Conservation (phyloP, 2,113 vertebrate species). For the Pluvianellus socialis region DNA sequence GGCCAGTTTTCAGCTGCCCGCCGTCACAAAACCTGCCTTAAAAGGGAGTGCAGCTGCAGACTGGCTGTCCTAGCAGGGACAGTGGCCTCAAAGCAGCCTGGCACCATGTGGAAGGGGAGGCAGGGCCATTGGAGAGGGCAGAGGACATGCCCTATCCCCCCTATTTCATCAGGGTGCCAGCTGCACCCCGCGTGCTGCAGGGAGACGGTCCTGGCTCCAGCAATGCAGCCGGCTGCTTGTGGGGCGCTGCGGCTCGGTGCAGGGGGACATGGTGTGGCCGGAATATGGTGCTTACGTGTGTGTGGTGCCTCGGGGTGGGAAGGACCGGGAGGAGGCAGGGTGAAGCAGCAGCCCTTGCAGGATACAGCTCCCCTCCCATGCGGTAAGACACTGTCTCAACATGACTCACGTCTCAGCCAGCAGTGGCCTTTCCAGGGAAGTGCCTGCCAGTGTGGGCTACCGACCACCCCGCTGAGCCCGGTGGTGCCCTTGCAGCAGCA, state of each 20-base stretch:
- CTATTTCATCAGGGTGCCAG: background rate
- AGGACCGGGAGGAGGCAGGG: background rate
- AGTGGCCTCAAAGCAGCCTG: background rate
- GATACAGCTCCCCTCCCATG: background rate
- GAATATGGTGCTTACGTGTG: background rate
- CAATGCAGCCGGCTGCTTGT: background rate
- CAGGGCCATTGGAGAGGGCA: background rate
- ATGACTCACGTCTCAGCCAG: fast-evolving
- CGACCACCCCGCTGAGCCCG: background rate
- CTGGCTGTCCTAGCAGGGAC: background rate
- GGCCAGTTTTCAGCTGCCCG: background rate
- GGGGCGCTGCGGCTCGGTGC: fast-evolving
- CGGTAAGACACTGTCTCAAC: background rate
- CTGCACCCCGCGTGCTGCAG: fast-evolving
- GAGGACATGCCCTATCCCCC: background rate
- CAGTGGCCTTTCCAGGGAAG: background rate
- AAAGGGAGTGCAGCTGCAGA: constrained; percentile 6
- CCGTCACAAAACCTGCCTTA: background rate
- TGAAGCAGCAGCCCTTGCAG: background rate
- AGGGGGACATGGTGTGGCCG: fast-evolving
- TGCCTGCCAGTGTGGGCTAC: fast-evolving
- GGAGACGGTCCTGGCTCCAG: background rate
- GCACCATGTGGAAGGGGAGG: background rate
- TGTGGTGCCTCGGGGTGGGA: background rate
- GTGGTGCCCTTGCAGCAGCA: background rate